Conservation (phyloP, 1,140 invertebrate genomes). For the Drosophila lini region DNA sequence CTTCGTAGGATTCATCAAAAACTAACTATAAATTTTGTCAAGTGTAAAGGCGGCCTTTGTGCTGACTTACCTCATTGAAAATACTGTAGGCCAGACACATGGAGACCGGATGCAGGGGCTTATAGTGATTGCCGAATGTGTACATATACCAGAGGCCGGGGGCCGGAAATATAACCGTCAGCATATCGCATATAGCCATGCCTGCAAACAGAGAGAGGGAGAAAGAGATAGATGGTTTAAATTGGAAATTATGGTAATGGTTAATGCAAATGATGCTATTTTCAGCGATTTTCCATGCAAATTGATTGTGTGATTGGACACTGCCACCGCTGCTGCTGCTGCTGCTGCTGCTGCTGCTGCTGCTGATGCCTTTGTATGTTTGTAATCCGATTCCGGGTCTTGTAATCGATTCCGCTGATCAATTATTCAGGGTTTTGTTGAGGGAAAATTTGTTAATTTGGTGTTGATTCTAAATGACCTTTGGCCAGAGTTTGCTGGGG, state of each 20-base stretch:
- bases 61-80: slow-evolving; percentile 89
- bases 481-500: not conserved
- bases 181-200: slow-evolving; percentile 97
- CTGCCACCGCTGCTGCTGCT: not conserved
- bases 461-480: not conserved
- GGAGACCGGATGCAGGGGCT: slow-evolving; percentile 89
- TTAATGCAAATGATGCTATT: slow-evolving; percentile 27
- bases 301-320: slow-evolving; percentile 18
- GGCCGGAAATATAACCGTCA: slow-evolving; percentile 94
- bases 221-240: not conserved
- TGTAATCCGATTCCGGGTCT: not conserved
- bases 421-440: slow-evolving; percentile 17
- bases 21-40: not conserved
- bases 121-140: slow-evolving; percentile 93
- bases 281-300: slow-evolving; percentile 23
- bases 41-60: slow-evolving; percentile 10
- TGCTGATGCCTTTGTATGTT: too few species aligned
- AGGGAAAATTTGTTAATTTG: slow-evolving; percentile 1
- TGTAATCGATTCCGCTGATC: slow-evolving; percentile 12
- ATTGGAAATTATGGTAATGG: slow-evolving; percentile 43
- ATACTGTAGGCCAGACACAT: slow-evolving; percentile 92
- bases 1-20: not conserved
- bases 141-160: slow-evolving; percentile 96
- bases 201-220: slow-evolving; percentile 71
- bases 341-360: too few species aligned